Percentiles rank a stretch among this genome's conserved stretches.
These are phyloP conservation scores for Bruchidius siliquastri DNA, from an alignment of 2,888 invertebrate genomes.

Conservation along the genomic window DNA sequence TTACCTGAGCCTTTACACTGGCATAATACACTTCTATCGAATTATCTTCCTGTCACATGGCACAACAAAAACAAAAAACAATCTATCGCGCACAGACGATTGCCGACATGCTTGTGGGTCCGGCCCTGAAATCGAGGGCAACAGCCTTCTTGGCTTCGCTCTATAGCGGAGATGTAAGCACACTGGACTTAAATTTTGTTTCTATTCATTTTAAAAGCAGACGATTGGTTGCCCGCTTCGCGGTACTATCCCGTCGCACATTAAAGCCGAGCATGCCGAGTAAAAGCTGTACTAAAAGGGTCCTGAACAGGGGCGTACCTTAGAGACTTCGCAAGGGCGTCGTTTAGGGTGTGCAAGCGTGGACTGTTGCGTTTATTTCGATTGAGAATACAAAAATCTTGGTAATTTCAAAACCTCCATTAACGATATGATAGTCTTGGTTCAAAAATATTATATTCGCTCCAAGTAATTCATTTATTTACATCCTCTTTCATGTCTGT, in stretches of 20 bases:
- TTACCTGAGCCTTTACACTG: not conserved
- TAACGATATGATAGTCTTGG: too few species aligned
- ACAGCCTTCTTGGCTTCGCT: conserved; percentile 15
- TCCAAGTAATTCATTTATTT: too few species aligned
- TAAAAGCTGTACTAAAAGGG: conserved; percentile 20
- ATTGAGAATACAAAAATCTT: too few species aligned
- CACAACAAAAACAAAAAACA: not conserved
- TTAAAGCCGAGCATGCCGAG: conserved; percentile 6
- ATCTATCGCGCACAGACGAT: not conserved
- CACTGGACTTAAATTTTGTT: conserved; percentile 16
- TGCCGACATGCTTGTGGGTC: conserved; percentile 1
- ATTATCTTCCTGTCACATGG: not conserved
- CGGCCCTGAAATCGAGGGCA: conserved; percentile 18
- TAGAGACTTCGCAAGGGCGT: not conserved
- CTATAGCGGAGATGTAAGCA: conserved; percentile 16
- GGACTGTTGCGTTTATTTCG: too few species aligned
- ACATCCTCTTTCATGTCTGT: too few species aligned
- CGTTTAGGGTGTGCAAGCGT: too few species aligned
- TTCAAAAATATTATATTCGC: too few species aligned
- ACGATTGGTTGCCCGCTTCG: conserved; percentile 10
- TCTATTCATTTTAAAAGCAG: conserved; percentile 11
- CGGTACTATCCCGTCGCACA: conserved; percentile 19
- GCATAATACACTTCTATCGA: not conserved
- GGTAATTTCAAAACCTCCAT: too few species aligned
- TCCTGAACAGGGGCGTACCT: conserved; percentile 15